These are phyloP conservation scores for Tricholauxania praeusta DNA, from an alignment of 2,888 invertebrate genomes.

Conservation along the genomic window DNA sequence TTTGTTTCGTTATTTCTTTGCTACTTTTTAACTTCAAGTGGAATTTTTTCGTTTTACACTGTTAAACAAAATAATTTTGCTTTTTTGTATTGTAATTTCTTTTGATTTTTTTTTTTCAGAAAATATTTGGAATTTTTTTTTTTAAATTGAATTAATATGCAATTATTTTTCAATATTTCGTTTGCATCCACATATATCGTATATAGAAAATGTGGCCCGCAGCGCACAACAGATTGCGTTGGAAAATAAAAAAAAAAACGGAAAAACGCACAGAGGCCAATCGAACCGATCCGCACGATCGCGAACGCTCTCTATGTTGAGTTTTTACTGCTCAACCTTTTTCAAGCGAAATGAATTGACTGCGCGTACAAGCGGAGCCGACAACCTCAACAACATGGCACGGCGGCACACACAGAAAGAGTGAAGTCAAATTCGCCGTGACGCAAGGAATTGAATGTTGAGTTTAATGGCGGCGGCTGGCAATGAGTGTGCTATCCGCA, in stretches of 20 bases:
- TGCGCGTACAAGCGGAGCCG: slow-evolving; percentile 38
- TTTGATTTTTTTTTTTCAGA: no score
- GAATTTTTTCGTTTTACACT: slow-evolving; percentile 9
- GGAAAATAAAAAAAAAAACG: background rate
- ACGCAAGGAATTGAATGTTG: no score
- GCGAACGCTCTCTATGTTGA: slow-evolving; percentile 40
- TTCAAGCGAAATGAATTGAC: slow-evolving; percentile 61
- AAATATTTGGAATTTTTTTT: no score
- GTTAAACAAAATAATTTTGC: background rate
- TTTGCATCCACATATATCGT: no score
- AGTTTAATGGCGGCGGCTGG: no score
- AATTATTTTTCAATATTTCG: no score
- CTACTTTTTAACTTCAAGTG: background rate
- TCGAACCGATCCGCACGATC: slow-evolving; percentile 40
- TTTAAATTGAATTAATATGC: no score
- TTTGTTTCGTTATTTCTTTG: background rate
- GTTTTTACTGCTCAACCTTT: slow-evolving; percentile 54
- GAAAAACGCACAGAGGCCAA: background rate
- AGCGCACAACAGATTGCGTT: background rate
- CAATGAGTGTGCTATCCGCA: no score
- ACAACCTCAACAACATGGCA: slow-evolving; percentile 34
- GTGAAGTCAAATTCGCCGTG: slow-evolving; percentile 17
- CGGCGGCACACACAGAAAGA: background rate
- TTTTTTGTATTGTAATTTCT: background rate
- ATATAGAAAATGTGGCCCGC: no score